Percentiles rank a stretch among this genome's conserved stretches.
Conservation (phyloP, 1,140 invertebrate genomes). For the Cotesia typhae region DNA sequence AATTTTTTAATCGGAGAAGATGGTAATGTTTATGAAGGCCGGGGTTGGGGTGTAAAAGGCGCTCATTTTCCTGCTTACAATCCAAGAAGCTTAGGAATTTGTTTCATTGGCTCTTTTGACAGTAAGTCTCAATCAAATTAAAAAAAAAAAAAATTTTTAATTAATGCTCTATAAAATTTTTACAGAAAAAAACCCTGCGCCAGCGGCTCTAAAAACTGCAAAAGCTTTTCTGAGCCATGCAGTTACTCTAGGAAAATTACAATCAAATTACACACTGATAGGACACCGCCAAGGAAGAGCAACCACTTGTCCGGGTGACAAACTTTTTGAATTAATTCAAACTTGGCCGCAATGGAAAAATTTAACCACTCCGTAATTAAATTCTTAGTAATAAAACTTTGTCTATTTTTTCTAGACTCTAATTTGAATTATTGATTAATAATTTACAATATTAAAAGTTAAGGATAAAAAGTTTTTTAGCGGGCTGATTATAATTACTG, state of each 20-base stretch:
- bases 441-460: no score
- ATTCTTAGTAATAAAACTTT: no score
- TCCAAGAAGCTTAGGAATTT: constrained; percentile 64
- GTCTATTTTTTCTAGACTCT: no score
- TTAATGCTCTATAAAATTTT: constrained; percentile 35
- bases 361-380: no score
- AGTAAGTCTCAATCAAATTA: constrained; percentile 48
- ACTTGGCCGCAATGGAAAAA: constrained; percentile 64
- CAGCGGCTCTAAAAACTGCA: constrained; percentile 57
- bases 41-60: constrained; percentile 67
- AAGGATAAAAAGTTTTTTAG: no score
- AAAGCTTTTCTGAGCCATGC: constrained; percentile 62
- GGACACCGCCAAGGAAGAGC: constrained; percentile 64
- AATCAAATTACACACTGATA: constrained; percentile 58
- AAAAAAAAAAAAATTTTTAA: constrained; percentile 9
- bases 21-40: constrained; percentile 69
- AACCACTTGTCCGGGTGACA: constrained; percentile 66
- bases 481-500: no score
- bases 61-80: constrained; percentile 66
- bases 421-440: no score
- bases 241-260: constrained; percentile 53
- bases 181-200: constrained; percentile 64
- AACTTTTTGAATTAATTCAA: constrained; percentile 66
- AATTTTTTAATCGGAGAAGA: constrained; percentile 68
- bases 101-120: constrained; percentile 64